phyloP scores from a whole-genome alignment of 2,888 invertebrate species.

The Spilarctia lutea region DNA sequence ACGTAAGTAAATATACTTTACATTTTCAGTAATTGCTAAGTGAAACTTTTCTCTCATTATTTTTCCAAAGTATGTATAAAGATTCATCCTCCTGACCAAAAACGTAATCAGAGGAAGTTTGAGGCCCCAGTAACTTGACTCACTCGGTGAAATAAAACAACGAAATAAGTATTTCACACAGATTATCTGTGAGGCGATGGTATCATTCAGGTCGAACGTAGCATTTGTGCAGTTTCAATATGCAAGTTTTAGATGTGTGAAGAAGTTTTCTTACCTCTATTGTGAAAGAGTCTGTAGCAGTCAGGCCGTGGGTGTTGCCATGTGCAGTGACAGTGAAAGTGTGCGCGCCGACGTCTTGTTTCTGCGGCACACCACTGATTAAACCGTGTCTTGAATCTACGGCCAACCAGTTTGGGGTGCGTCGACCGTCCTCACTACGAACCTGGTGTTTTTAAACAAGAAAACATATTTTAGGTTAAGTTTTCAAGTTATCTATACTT shows the following conservation, averaged over 20 bases:
- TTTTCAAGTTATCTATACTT: neutral
- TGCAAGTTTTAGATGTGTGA: neutral
- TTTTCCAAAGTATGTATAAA: no score
- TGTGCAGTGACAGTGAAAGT: conserved; percentile 87
- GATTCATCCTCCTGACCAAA: no score
- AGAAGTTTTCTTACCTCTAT: conserved; percentile 84
- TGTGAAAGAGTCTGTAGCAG: conserved; percentile 89
- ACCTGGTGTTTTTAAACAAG: conserved; percentile 58
- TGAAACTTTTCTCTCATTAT: neutral
- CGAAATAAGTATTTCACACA: neutral
- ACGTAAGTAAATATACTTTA: conserved; percentile 31
- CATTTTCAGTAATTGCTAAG: conserved; percentile 45
- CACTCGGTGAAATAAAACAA: no score
- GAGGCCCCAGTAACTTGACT: neutral
- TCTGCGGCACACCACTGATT: conserved; percentile 91
- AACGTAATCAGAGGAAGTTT: neutral
- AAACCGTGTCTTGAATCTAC: conserved; percentile 90
- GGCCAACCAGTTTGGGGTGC: conserved; percentile 89
- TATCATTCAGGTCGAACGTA: neutral
- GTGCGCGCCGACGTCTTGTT: conserved; percentile 89
- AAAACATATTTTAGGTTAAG: neutral
- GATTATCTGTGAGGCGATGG: neutral
- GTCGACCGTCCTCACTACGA: conserved; percentile 75
- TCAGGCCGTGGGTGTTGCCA: conserved; percentile 80
- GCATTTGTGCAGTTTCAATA: neutral